Evolutionary conservation across 1,140 invertebrate species (phyloP), one percentile per base, ranked within the genome.

Genomic region (Trichonephila clavipes): DNA sequence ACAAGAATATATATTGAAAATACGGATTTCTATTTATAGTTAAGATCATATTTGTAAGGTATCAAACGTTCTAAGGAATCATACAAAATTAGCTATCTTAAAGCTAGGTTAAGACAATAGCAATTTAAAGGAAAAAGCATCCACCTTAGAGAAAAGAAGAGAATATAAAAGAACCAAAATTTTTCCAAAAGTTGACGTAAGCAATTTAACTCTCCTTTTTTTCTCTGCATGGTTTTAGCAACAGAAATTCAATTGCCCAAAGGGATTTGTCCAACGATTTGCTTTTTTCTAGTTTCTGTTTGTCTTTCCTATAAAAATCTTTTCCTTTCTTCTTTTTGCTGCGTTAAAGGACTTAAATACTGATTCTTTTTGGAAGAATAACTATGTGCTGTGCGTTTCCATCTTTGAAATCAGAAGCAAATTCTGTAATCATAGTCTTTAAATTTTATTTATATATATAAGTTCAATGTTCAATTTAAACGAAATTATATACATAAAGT

Each of bases 171-270:
- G n/a, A 69, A 24, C 7, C 51, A 5, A 51, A 51, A 69, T 19
- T 69, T 18, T 44, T 44, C 34, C 77, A 19, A 18, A 82, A 40
- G 77, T 82, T 82, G 77, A 82, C 77, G 34, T 82, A 82, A 82
- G 24, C 77, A 82, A 24, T 82, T 82, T 82, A 82, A 28, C 77
- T 51, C 34, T 4, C 34, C 16, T 18, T 82, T 82, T 81, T 18
- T 82, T 82, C 16, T 16, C 34, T 44, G 4, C 12, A 82, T 28
- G 34, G 44, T 28, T 82, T 34, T 19, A 24, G 77, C 24, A 44
- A 34, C 77, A 82, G 34, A 82, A 82, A 82, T 82, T 82, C 77
- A 82, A 44, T 82, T 82, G 77, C 77, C 34, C 77, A 82, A 40
- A 82, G 44, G 77, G 77, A 24, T 40, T 82, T 82, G 34, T 28